Percentiles rank a stretch among this genome's conserved stretches.
Conservation (phyloP, 2,888 invertebrate species). For the Syritta pipiens region DNA sequence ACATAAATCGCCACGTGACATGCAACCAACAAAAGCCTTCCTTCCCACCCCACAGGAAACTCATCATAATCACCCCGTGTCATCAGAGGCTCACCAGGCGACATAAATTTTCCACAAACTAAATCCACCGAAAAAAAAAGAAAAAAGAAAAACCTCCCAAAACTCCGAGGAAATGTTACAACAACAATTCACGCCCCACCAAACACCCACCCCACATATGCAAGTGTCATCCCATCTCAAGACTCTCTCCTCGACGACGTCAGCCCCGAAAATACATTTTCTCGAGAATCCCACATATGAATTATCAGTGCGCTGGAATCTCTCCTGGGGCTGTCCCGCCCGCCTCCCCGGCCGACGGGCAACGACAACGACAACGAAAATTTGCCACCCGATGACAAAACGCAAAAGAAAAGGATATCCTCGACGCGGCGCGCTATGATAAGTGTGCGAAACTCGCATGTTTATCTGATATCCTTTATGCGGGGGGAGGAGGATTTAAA, state of each 20-base stretch:
- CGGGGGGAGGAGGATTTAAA: conserved; percentile 45
- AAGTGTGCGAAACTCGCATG: conserved; percentile 69
- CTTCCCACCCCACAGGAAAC: conserved; percentile 59
- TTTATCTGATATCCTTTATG: conserved; percentile 66
- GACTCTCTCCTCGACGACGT: conserved; percentile 14
- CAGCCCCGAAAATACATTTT: conserved; percentile 37
- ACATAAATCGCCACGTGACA: conserved; percentile 57
- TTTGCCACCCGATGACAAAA: conserved; percentile 68
- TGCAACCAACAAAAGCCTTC: conserved; percentile 50
- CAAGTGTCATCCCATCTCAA: conserved; percentile 60
- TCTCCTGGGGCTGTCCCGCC: conserved; percentile 56
- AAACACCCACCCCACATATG: conserved; percentile 35
- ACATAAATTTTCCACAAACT: conserved; percentile 62
- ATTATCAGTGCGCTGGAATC: conserved; percentile 63
- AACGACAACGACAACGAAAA: conserved; percentile 44
- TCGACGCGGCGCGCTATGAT: conserved; percentile 57
- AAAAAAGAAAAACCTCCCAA: conserved; percentile 17
- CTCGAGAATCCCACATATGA: conserved; percentile 61
- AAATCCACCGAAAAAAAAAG: conserved; percentile 51
- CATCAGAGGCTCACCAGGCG: conserved; percentile 23
- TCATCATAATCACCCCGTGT: conserved; percentile 62
- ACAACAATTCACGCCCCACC: conserved; percentile 51
- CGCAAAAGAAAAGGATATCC: conserved; percentile 64
- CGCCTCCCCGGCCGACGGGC: conserved; percentile 16
- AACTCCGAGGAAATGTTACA: conserved; percentile 55